A percentile compares a stretch with the other conserved stretches of the same genome.
phyloP scores from a whole-genome alignment of 2,113 vertebrate genomes.

The Corythaixoides concolor region DNA sequence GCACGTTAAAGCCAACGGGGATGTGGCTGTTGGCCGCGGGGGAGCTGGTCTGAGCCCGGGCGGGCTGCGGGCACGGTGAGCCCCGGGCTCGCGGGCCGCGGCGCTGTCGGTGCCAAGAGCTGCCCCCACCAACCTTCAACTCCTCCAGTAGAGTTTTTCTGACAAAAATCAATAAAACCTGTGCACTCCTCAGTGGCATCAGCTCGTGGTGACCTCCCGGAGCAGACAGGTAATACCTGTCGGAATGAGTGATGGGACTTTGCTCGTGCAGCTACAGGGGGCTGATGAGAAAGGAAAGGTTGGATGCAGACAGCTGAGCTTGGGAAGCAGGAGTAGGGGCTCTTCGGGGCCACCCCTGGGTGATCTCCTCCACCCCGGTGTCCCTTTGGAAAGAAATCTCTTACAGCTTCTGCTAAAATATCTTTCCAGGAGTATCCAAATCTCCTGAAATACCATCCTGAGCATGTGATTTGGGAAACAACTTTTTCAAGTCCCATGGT shows the following conservation, averaged over 20 bases:
- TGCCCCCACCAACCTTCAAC: fast-evolving
- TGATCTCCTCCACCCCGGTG: fast-evolving
- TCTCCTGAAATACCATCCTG: not conserved
- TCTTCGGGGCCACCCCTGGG: fast-evolving
- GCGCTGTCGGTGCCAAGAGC: not conserved
- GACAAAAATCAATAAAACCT: too few species aligned
- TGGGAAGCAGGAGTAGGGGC: not conserved
- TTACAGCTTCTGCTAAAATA: not conserved
- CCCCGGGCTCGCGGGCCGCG: fast-evolving
- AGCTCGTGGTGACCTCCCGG: not conserved
- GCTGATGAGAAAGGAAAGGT: not conserved
- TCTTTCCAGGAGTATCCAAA: not conserved
- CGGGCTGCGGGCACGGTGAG: fast-evolving
- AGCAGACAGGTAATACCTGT: not conserved
- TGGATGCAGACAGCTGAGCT: fast-evolving
- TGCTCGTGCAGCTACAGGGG: not conserved
- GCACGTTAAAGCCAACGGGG: fast-evolving
- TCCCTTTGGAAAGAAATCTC: not conserved
- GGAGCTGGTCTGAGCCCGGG: not conserved
- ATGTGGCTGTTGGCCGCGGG: fast-evolving
- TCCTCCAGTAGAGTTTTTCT: not conserved
- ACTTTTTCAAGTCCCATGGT: fast-evolving
- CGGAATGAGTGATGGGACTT: fast-evolving
- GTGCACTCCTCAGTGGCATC: fast-evolving
- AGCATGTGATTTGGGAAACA: not conserved